Evolutionary conservation across 2,113 vertebrate species (phyloP), one percentile per base, ranked within the genome.

Genomic region (Pelecanoides urinatrix): DNA sequence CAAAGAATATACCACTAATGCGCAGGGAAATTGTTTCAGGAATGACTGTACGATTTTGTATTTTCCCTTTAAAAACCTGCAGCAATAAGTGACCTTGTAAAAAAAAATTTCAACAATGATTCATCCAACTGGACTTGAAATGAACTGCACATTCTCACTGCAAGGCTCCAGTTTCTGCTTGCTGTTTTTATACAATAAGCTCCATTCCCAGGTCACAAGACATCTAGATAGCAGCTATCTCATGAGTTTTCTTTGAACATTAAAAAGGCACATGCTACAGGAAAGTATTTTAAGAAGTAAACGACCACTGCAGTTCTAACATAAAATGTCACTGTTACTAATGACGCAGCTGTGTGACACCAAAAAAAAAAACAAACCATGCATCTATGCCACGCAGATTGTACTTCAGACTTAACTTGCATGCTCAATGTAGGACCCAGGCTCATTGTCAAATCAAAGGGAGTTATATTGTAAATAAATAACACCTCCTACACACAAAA

Each of bases 141-240:
- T n/a, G 45, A 96, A 73, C 78, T 88, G 65, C 87, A 91, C 52
- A 29, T 76, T 86, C 59, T 91, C 82, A 81, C 70, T 70, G 47
- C 56, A 76, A 91, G 83, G 36, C 53, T 96, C 66, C 66, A 30
- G 61, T 72, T 76, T 75, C 76, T 95, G 58, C 80, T 62, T 55
- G 45, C 63, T 73, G 22, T 66, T 95, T 81, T 78, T 71, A 82
- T 50, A 90, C 91, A 97, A 92, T 88, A 98, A 97, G 93, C 96
- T 95, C 72, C 1, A 3, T 92, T 95, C 97, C 94, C 90, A 92
- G 94, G 85, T 97, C 96, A 98, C 77, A 93, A 98, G 98, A 97
- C 75, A 81, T 56, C 49, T 70, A 65, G 76, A 81, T 2, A 82
- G 85, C 58, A 97, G 82, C 86, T 88, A 91, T 6, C 62, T 66